Evolutionary conservation across 2,888 invertebrate genomes (phyloP).

Genomic region (Quadroppia sp.): DNA sequence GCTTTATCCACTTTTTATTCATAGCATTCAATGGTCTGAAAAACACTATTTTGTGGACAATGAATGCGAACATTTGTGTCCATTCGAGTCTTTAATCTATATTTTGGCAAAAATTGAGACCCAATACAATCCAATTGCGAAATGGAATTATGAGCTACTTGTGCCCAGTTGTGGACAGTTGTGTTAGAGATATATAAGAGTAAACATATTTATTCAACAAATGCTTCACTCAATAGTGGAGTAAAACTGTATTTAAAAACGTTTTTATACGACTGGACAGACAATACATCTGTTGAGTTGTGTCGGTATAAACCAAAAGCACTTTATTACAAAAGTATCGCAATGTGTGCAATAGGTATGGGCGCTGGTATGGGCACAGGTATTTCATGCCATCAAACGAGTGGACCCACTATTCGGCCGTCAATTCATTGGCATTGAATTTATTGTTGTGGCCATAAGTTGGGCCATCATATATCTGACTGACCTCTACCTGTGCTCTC

Average conservation of each 20-base stretch:
- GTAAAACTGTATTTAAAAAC: conserved; percentile 31
- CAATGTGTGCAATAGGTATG: no score
- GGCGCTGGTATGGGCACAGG: neutral
- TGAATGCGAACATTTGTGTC: neutral
- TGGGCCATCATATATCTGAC: neutral
- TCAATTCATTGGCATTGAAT: conserved; percentile 6
- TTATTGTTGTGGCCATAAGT: conserved; percentile 29
- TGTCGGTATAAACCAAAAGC: conserved; percentile 21
- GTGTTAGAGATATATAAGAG: neutral
- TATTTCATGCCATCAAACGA: neutral
- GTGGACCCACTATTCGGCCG: conserved; percentile 23
- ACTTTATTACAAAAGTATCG: conserved; percentile 1
- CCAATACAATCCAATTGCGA: conserved; percentile 15
- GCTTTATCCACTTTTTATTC: conserved; percentile 20
- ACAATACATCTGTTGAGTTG: conserved; percentile 34
- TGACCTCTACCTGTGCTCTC: conserved; percentile 14
- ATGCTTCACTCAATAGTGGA: conserved; percentile 24
- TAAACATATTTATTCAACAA: conserved; percentile 35
- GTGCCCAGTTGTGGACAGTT: no score
- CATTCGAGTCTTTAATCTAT: neutral
- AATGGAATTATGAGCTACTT: conserved; percentile 8
- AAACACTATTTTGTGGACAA: neutral
- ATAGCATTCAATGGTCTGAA: conserved; percentile 5
- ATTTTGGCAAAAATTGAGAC: neutral
- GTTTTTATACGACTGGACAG: conserved; percentile 13